Conservation (phyloP, 2,113 vertebrate genomes). For the Daubentonia madagascariensis region DNA sequence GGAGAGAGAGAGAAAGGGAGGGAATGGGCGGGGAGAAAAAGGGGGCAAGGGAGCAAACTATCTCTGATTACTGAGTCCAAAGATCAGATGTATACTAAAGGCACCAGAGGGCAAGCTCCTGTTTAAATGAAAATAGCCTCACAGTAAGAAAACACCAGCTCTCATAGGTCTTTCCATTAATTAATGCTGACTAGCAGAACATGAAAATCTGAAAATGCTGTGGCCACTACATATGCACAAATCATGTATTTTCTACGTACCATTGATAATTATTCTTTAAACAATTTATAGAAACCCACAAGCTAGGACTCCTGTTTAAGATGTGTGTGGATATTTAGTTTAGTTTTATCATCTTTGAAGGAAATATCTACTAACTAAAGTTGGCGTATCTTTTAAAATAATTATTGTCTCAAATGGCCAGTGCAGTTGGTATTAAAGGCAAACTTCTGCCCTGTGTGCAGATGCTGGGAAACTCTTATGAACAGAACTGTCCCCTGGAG, state of each 20-base stretch:
- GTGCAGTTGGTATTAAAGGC: neutral
- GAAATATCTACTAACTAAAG: conserved; percentile 47
- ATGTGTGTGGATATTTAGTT: conserved; percentile 31
- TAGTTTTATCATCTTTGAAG: conserved; percentile 67
- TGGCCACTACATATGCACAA: neutral
- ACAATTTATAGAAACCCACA: neutral
- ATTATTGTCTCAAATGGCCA: neutral
- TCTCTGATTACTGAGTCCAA: conserved; percentile 83
- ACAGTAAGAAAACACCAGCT: neutral
- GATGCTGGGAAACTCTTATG: conserved; percentile 51
- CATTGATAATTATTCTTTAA: conserved; percentile 24
- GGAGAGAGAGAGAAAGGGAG: neutral
- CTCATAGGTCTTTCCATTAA: conserved; percentile 51
- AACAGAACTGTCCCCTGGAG: conserved; percentile 57
- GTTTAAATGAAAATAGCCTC: conserved; percentile 72
- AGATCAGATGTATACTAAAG: conserved; percentile 81
- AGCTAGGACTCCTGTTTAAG: neutral
- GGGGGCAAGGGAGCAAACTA: conserved; percentile 65
- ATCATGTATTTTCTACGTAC: conserved; percentile 32
- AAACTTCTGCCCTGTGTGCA: neutral
- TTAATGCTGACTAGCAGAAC: conserved; percentile 48
- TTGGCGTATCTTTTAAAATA: conserved; percentile 9
- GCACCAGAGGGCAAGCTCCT: conserved; percentile 82
- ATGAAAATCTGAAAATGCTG: neutral
- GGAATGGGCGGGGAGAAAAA: neutral